Evolutionary conservation across 2,797 vertebrate species (phyloP).

Genomic region (Loris lydekkerianus): DNA sequence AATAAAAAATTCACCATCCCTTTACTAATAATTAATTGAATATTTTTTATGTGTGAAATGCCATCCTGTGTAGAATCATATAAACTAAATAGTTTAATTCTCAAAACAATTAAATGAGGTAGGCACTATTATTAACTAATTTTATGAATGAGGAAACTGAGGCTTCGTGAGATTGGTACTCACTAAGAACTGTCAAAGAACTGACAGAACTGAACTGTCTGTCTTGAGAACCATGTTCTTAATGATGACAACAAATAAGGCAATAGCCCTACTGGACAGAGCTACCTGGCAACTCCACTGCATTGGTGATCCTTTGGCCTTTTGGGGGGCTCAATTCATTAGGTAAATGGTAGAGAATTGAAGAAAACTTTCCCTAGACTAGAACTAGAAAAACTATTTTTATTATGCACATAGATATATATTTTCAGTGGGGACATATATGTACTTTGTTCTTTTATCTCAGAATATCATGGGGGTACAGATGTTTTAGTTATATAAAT

Average conservation of each 20-base stretch:
- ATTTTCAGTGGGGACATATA: too few relatives aligned
- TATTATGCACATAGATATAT: background rate
- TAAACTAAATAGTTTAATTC: conserved; percentile 21
- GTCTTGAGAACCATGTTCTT: background rate
- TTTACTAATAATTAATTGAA: background rate
- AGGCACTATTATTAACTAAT: background rate
- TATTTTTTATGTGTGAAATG: conserved; percentile 29
- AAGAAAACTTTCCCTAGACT: conserved; percentile 4
- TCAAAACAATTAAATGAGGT: background rate
- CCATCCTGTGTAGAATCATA: background rate
- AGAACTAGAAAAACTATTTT: conserved; percentile 36
- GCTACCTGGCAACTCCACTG: background rate
- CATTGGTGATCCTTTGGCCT: background rate
- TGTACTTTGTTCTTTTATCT: too few relatives aligned
- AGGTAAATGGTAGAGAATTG: background rate
- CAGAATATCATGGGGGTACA: too few relatives aligned
- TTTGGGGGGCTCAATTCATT: background rate
- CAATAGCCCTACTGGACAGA: background rate
- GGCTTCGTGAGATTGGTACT: background rate
- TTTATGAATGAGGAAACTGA: background rate
- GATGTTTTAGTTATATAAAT: too few relatives aligned
- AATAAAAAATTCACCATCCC: background rate
- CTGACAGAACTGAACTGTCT: background rate
- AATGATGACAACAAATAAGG: background rate
- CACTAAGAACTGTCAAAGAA: background rate